Evolutionary conservation across 2,888 invertebrate genomes (phyloP), one percentile per base, ranked within the genome.

Genomic region (Iphiclides podalirius): DNA sequence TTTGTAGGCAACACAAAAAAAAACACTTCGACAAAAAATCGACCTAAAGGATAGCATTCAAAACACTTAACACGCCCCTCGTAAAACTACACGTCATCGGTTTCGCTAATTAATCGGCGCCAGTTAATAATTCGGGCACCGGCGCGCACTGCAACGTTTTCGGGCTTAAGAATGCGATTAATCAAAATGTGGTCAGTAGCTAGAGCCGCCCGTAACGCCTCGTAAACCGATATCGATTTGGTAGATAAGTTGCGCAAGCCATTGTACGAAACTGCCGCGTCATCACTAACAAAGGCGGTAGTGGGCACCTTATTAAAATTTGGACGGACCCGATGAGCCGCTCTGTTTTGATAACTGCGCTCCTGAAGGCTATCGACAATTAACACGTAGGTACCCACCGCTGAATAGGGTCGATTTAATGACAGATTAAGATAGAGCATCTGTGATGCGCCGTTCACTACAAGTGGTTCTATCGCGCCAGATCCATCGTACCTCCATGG

Each of bases 261-360:
- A 85, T 88, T 87, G 87, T 88, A 69, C 70, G 63, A 80, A 86
- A 77, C 74, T 80, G 86, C 85, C 56, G 52, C 59, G 78, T 88
- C 87, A 88, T 63, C 60, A 57, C 64, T 64, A 73, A 86, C 87
- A 87, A 88, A 86, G 82, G 83, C 83, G 80, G 87, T 82, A 85
- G 87, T 87, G 80, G 84, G 79, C 78, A 84, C 80, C 88, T 87
- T 87, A 88, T 88, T 88, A 88, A 87, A 88, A 86, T 83, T 84
- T 83, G 74, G 79, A 81, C 75, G 78, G 77, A 74, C 74, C 67
- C 78, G 82, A 84, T 82, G 80, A 78, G 75, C 74, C 78, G 78
- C 72, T 75, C 72, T 87, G 86, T 87, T 88, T 83, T 88, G 79
- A 85, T 86, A 87, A 86, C 77, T 69, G 74, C 77, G 75, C 77